A percentile compares a stretch with the other conserved stretches of the same genome.
Conservation (phyloP, 2,888 invertebrate species). For the Spilosoma lubricipeda region DNA sequence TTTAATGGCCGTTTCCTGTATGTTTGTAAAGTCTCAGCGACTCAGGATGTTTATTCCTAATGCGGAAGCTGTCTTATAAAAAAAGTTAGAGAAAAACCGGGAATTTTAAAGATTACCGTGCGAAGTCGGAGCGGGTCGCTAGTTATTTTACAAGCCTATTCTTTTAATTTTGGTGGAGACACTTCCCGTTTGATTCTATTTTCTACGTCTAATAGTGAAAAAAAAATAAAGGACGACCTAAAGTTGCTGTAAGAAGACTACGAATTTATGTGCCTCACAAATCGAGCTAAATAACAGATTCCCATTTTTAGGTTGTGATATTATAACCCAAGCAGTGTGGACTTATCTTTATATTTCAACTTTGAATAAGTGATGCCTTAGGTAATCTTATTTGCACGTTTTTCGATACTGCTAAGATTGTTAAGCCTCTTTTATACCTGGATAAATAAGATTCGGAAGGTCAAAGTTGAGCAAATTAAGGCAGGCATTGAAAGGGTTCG, state of each 20-base stretch:
- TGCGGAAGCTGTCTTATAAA: no score
- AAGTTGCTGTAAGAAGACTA: background rate
- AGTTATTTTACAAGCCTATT: no score
- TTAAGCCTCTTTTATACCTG: constrained; percentile 16
- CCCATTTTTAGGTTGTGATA: background rate
- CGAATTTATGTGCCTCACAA: background rate
- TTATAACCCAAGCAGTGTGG: background rate
- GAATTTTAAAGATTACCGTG: no score
- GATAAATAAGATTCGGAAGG: constrained; percentile 14
- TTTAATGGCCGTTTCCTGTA: no score
- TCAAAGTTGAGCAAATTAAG: constrained; percentile 8
- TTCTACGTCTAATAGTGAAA: no score
- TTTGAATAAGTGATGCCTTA: constrained; percentile 27
- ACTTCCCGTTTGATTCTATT: no score
- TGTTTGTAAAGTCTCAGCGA: no score
- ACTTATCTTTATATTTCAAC: constrained; percentile 4
- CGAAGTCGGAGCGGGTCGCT: no score
- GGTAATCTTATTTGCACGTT: constrained; percentile 18
- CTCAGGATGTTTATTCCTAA: no score
- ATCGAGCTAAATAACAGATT: background rate
- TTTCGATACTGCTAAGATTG: constrained; percentile 14
- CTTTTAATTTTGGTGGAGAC: background rate
- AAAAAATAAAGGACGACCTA: no score
- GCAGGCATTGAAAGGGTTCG: constrained; percentile 6
- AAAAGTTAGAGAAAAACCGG: no score